phyloP scores from a whole-genome alignment of 2,113 vertebrate genomes.

The human (Homo sapiens) region GRCh38 chr7:38438001-38438500 shows the following conservation, averaged over 20 bases:
- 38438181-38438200: not conserved
- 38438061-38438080: not conserved
- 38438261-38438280: not conserved
- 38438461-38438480: not conserved
- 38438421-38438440: not conserved
- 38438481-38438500: not conserved
- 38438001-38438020: not conserved
- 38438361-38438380: not conserved
- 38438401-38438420: not conserved
- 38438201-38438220: not conserved
- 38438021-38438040: not conserved
- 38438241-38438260: not conserved
- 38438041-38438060: not conserved
- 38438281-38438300: not conserved
- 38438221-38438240: not conserved
- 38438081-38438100: not conserved
- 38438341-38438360: not conserved
- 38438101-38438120: not conserved
- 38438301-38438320: not conserved
- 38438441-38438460: accelerated
- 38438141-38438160: not conserved
- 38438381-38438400: accelerated
- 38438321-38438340: not conserved
- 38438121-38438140: not conserved
- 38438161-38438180: not conserved